Percentiles rank a stretch among this genome's conserved stretches.
Evolutionary conservation across 92 coral and sea anemone genomes (phyloP).

Genomic region (Pocillopora meandrina): DNA sequence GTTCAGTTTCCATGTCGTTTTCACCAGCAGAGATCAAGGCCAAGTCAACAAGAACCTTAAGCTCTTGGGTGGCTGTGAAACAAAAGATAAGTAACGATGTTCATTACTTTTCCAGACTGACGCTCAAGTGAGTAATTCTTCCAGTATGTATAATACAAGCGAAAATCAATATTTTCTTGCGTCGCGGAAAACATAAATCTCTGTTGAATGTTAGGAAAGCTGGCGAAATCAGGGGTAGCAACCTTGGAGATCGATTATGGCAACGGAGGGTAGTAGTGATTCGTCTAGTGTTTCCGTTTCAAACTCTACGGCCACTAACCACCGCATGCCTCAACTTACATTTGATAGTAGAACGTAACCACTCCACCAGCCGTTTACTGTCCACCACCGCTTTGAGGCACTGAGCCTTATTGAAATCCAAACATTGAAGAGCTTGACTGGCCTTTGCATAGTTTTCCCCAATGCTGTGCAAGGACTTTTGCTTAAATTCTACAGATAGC

Average conservation of each 20-base stretch:
- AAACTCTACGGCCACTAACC: neutral
- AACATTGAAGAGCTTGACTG: conserved; percentile 38
- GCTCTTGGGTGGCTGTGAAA: conserved; percentile 54
- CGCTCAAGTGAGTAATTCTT: too few species aligned
- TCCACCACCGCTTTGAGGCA: conserved; percentile 65
- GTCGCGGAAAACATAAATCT: too few species aligned
- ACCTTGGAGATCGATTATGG: too few species aligned
- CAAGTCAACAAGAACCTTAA: conserved; percentile 73
- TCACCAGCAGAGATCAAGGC: conserved; percentile 87
- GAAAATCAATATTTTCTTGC: too few species aligned
- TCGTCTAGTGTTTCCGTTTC: too few species aligned
- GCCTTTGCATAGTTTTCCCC: conserved; percentile 42
- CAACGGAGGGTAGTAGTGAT: too few species aligned
- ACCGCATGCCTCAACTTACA: conserved; percentile 26
- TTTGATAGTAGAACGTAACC: conserved; percentile 71
- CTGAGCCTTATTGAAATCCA: conserved; percentile 44
- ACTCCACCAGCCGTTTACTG: conserved; percentile 57
- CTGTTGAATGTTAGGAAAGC: too few species aligned
- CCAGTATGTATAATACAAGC: too few species aligned
- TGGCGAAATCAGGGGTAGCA: too few species aligned
- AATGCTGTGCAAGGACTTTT: conserved; percentile 53
- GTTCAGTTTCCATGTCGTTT: conserved; percentile 41
- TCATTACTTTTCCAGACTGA: neutral
- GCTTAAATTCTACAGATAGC: conserved; percentile 58
- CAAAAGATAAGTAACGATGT: neutral